These are phyloP conservation scores for Nasonia longicornis DNA, from an alignment of 1,140 invertebrate species.

Conservation along the genomic window DNA sequence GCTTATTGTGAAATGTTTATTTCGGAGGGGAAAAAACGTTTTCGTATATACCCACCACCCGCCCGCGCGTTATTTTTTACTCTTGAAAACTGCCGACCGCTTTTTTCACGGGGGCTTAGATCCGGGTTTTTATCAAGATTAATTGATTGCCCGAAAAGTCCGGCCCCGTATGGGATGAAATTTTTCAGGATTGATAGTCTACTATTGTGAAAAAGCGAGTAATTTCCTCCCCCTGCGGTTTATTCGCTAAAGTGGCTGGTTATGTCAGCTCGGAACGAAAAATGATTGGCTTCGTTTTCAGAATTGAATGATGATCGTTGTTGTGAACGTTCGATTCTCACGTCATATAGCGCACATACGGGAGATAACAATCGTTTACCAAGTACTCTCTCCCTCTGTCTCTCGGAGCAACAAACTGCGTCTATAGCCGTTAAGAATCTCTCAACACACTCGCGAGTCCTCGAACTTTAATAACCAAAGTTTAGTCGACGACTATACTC, in stretches of 20 bases:
- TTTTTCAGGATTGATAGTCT: constrained; percentile 10
- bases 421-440: neutral
- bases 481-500: neutral
- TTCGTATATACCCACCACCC: neutral
- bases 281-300: too few species aligned
- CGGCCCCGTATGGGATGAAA: neutral
- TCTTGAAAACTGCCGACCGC: neutral
- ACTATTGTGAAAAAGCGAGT: neutral
- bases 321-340: neutral
- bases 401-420: neutral
- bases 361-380: neutral
- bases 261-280: neutral
- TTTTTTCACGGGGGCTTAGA: neutral
- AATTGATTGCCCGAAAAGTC: neutral
- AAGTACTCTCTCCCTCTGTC: too few species aligned
- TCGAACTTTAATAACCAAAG: neutral
- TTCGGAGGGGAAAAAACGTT: neutral
- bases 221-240: neutral
- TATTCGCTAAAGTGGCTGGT: neutral
- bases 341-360: neutral
- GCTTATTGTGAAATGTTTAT: constrained; percentile 8
- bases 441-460: neutral
- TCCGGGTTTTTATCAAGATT: neutral
- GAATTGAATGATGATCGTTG: neutral
- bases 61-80: neutral